These are phyloP conservation scores for Enteromius anoplus DNA, from an alignment of 2,797 vertebrate species.

Conservation along the genomic window DNA sequence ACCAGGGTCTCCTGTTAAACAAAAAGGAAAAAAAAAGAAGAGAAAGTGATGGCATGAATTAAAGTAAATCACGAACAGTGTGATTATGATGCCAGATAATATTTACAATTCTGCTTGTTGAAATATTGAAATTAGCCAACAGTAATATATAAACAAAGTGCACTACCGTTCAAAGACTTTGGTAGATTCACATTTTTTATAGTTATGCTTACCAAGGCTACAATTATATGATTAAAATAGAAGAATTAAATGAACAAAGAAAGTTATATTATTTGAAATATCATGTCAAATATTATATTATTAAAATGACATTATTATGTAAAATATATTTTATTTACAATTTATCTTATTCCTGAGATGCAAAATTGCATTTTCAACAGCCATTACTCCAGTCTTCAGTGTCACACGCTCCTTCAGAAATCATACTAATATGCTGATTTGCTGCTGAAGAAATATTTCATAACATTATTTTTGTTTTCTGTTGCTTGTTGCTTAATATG, in stretches of 20 bases:
- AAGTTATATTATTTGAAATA: too few relatives aligned
- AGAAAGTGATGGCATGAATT: not conserved
- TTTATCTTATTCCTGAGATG: not conserved
- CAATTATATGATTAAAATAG: too few relatives aligned
- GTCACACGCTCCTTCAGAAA: not conserved
- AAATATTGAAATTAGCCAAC: not conserved
- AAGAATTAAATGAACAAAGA: too few relatives aligned
- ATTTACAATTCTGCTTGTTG: not conserved
- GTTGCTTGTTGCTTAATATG: too few relatives aligned
- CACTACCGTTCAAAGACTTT: not conserved
- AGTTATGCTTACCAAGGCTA: too few relatives aligned
- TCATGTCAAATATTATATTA: too few relatives aligned
- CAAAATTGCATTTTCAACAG: not conserved
- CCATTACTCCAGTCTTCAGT: not conserved
- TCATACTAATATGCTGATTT: not conserved
- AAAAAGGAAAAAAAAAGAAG: not conserved
- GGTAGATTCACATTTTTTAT: too few relatives aligned
- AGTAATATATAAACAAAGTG: not conserved
- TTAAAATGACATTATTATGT: too few relatives aligned
- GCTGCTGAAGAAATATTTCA: not conserved
- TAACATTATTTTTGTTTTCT: too few relatives aligned
- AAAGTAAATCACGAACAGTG: not conserved
- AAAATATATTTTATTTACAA: not conserved
- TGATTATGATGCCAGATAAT: not conserved
- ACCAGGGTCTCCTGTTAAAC: conserved; percentile 68